phyloP scores from a whole-genome alignment of 2,113 vertebrate species.

The Symphodus melops region DNA sequence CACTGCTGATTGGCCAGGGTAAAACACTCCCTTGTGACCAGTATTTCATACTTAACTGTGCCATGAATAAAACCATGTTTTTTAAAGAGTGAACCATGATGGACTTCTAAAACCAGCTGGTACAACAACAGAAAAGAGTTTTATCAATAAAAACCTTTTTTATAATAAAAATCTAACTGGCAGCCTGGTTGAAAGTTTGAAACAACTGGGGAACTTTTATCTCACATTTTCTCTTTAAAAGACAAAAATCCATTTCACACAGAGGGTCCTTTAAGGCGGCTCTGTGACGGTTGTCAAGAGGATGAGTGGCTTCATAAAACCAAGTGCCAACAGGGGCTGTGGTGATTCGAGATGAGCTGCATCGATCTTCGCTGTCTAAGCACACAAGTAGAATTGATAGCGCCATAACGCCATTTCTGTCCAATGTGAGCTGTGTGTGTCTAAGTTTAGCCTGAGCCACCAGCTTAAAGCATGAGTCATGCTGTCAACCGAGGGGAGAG shows the following conservation, averaged over 20 bases:
- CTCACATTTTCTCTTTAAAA: conserved; percentile 21
- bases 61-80: too few species aligned
- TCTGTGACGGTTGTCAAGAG: conserved; percentile 66
- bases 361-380: conserved; percentile 68
- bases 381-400: conserved; percentile 65
- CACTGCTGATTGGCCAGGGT: too few species aligned
- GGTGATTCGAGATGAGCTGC: conserved; percentile 66
- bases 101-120: background rate
- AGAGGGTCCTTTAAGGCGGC: conserved; percentile 48
- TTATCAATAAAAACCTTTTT: background rate
- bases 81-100: background rate
- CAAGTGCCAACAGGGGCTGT: conserved; percentile 62
- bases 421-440: conserved; percentile 50
- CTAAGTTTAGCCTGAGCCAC: conserved; percentile 62
- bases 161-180: background rate
- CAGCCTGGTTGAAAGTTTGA: background rate
- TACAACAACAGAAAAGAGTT: background rate
- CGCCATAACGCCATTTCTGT: conserved; percentile 43
- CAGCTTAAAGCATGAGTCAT: conserved; percentile 52
- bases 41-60: too few species aligned
- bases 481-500: conserved; percentile 47
- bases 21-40: too few species aligned
- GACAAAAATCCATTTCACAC: conserved; percentile 63
- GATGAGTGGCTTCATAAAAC: conserved; percentile 78
- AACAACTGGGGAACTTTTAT: conserved; percentile 3